phyloP scores from a whole-genome alignment of 2,797 vertebrate genomes.

The Morelia viridis region DNA sequence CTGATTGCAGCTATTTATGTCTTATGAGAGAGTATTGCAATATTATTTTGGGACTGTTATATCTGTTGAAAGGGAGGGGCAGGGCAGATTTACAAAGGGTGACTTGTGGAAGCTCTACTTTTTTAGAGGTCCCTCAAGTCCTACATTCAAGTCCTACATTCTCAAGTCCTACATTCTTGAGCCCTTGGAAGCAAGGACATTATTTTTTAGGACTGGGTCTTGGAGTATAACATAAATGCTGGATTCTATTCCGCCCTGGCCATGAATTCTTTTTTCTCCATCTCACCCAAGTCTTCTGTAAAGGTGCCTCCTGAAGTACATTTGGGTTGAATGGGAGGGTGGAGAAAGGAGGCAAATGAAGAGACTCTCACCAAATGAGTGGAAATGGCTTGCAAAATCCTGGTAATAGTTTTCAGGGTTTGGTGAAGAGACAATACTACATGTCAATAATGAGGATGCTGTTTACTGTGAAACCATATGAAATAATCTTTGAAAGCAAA shows the following conservation, averaged over 20 bases:
- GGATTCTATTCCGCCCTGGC: neutral
- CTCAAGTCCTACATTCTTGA: no score
- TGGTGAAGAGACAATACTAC: neutral
- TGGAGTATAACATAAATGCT: neutral
- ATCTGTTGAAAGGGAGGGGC: neutral
- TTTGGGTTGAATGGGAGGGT: neutral
- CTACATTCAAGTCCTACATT: no score
- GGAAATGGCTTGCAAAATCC: neutral
- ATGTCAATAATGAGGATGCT: conserved; percentile 49
- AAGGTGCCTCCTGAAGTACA: neutral
- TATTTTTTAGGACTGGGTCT: neutral
- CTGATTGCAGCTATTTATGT: neutral
- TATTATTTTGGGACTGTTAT: neutral
- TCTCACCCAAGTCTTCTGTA: neutral
- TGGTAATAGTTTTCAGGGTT: neutral
- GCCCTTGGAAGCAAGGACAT: neutral
- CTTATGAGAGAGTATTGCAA: neutral
- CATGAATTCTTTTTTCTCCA: neutral
- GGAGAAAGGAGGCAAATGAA: neutral
- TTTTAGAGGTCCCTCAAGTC: neutral
- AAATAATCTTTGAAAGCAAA: conserved; percentile 50
- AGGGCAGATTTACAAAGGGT: neutral
- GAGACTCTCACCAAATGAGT: neutral
- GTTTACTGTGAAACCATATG: conserved; percentile 39
- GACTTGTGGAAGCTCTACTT: neutral